Percentiles rank a stretch among this genome's conserved stretches.
Conservation (phyloP, 2,797 vertebrate species). For the Tauraco hartlaubi region DNA sequence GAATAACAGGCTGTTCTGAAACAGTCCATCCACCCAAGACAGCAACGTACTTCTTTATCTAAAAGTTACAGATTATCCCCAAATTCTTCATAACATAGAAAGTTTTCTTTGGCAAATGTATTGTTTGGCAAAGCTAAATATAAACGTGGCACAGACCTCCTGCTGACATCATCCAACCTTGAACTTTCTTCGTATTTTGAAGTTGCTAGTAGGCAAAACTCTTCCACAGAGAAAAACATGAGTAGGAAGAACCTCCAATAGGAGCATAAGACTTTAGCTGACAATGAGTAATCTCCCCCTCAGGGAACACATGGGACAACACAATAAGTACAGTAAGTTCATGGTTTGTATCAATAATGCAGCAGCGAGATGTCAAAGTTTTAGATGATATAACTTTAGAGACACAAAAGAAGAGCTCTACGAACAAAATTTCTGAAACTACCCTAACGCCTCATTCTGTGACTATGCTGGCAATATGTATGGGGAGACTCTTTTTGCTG, state of each 20-base stretch:
- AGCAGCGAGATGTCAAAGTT: not conserved
- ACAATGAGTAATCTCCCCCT: not conserved
- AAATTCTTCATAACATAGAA: not conserved
- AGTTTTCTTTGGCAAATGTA: not conserved
- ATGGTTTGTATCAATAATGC: not conserved
- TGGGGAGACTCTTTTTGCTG: not conserved
- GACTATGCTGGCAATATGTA: not conserved
- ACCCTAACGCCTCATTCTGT: not conserved
- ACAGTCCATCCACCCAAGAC: not conserved
- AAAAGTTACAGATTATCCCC: not conserved
- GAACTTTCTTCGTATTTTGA: not conserved
- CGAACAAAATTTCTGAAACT: not conserved
- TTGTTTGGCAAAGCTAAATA: not conserved
- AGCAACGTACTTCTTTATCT: not conserved
- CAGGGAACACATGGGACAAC: rapidly evolving
- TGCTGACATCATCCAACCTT: not conserved
- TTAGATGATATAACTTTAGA: not conserved
- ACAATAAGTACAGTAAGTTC: not conserved
- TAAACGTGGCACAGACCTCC: not conserved
- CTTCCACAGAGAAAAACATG: not conserved
- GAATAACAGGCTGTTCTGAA: not conserved
- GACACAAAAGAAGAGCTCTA: not conserved
- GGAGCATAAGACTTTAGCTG: not conserved
- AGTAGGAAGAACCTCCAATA: not conserved
- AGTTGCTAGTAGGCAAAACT: not conserved